Conservation (phyloP, 1,140 invertebrate species). For the Homarus americanus region DNA sequence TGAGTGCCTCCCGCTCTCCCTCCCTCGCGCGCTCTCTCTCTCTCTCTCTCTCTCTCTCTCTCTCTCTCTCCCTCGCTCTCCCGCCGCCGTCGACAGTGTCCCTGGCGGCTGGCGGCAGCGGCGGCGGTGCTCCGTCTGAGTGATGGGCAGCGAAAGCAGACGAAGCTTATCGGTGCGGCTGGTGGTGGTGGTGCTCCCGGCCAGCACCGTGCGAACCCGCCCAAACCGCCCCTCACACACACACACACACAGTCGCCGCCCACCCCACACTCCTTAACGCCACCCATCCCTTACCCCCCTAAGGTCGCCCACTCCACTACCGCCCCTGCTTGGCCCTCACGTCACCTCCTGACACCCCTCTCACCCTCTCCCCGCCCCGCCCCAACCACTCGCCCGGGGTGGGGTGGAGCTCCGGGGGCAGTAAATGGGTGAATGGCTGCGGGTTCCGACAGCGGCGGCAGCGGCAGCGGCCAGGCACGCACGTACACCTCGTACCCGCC, state of each 20-base stretch:
- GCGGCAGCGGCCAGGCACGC: conserved; percentile 33
- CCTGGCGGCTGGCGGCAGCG: no score
- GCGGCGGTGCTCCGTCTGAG: background rate
- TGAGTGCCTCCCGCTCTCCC: background rate
- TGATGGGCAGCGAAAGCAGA: conserved; percentile 36
- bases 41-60: background rate
- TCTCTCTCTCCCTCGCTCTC: background rate
- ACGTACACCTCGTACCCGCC: conserved; percentile 54
- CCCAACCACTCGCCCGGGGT: background rate
- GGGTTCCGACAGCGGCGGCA: conserved; percentile 30
- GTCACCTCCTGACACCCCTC: background rate
- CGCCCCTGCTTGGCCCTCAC: no score
- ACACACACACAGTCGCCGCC: no score
- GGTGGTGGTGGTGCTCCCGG: background rate
- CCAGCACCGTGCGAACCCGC: background rate
- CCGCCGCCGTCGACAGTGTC: no score
- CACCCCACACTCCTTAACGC: background rate
- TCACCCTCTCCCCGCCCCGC: background rate
- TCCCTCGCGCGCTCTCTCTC: background rate
- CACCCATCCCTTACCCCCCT: background rate
- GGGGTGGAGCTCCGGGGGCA: background rate
- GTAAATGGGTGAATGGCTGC: background rate
- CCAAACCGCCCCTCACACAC: no score
- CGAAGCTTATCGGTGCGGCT: conserved; percentile 31
- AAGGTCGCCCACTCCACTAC: background rate